These are phyloP conservation scores for Trypoxylon attenuatum DNA, from an alignment of 2,888 invertebrate genomes.

Conservation along the genomic window DNA sequence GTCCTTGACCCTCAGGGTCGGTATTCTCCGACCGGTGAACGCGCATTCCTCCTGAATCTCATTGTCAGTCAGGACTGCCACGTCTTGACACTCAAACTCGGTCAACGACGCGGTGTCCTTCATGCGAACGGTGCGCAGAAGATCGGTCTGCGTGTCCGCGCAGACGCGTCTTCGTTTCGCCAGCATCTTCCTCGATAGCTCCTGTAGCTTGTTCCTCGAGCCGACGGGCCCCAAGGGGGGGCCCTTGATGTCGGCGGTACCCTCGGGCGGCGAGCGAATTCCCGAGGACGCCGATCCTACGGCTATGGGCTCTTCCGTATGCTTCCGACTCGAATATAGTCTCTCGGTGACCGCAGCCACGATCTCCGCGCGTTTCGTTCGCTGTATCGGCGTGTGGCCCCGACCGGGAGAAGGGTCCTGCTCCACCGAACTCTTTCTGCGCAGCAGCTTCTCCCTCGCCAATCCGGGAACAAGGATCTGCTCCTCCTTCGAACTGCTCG, in stretches of 20 bases:
- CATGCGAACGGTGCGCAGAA: conserved; percentile 58
- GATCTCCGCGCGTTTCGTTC: conserved; percentile 78
- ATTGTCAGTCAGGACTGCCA: conserved; percentile 62
- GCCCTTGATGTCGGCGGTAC: conserved; percentile 60
- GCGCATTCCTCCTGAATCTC: conserved; percentile 56
- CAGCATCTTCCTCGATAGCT: conserved; percentile 70
- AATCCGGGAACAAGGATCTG: conserved; percentile 49
- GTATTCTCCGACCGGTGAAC: not conserved
- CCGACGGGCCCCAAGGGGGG: too few species aligned
- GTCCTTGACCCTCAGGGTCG: conserved; percentile 64
- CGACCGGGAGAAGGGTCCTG: conserved; percentile 47
- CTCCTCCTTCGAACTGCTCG: conserved; percentile 65
- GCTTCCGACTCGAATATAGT: conserved; percentile 77
- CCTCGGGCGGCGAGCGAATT: conserved; percentile 60
- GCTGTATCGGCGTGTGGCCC: conserved; percentile 62
- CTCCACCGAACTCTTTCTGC: conserved; percentile 58
- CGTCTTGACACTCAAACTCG: conserved; percentile 57
- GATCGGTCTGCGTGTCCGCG: conserved; percentile 69
- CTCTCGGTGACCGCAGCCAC: conserved; percentile 84
- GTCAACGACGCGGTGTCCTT: conserved; percentile 61
- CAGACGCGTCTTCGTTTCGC: conserved; percentile 65
- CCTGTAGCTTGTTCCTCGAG: conserved; percentile 66
- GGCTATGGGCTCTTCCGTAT: conserved; percentile 49
- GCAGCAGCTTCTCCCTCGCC: conserved; percentile 37
- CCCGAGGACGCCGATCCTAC: conserved; percentile 39